Evolutionary conservation across 2,888 invertebrate species (phyloP).

Genomic region (Heliconius aoede): DNA sequence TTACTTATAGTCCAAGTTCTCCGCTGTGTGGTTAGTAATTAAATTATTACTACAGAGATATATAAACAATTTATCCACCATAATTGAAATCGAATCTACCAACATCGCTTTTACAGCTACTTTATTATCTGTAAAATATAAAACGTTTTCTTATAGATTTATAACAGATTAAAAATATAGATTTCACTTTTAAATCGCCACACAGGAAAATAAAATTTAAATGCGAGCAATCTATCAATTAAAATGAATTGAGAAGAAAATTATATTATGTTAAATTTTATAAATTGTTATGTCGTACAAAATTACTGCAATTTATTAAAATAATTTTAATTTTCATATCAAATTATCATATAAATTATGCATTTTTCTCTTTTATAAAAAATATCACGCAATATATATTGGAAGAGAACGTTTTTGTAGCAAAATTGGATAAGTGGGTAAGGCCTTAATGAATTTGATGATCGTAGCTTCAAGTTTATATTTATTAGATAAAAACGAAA

Average conservation of each 20-base stretch:
- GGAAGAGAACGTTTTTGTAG: not conserved
- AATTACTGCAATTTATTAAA: not conserved
- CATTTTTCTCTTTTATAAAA: not conserved
- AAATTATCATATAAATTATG: not conserved
- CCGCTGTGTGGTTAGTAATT: no score
- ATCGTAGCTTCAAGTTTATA: not conserved
- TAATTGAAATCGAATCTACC: no score
- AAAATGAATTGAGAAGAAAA: constrained; percentile 10
- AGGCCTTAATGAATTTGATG: not conserved
- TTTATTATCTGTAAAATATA: no score
- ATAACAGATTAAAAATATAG: no score
- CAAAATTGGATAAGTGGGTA: not conserved
- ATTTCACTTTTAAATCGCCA: not conserved
- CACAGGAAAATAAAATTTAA: not conserved
- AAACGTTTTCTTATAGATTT: no score
- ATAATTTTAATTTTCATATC: constrained; percentile 10
- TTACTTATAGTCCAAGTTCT: no score
- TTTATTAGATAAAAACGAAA: not conserved
- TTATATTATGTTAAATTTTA: not conserved
- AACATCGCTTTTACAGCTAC: no score
- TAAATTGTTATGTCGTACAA: not conserved
- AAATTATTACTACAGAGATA: no score
- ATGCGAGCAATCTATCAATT: not conserved
- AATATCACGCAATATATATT: not conserved
- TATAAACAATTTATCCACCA: no score